Evolutionary conservation across 1,140 invertebrate genomes (phyloP).

Genomic region (Zeugodacus cucurbitae): DNA sequence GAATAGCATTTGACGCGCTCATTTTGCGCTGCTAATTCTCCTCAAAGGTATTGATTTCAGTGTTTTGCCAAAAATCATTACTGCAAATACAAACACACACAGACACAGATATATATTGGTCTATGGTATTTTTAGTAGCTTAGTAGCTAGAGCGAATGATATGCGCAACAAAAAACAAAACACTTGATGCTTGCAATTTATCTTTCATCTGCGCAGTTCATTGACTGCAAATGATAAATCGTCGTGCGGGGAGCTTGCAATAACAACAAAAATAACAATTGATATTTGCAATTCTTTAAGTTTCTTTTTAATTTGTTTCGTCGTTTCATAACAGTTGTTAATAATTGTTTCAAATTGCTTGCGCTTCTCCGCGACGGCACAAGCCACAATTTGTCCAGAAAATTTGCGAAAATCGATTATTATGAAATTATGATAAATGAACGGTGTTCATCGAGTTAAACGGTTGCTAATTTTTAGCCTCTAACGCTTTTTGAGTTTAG

Average conservation of each 20-base stretch:
- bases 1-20: not conserved
- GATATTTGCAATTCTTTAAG: not conserved
- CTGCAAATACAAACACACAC: not conserved
- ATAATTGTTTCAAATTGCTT: not conserved
- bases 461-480: not conserved
- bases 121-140: not conserved
- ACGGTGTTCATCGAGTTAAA: not conserved
- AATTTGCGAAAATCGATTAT: not conserved
- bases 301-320: not conserved
- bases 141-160: not conserved
- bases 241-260: not conserved
- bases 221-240: not conserved
- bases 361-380: not conserved
- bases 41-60: not conserved
- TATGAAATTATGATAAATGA: not conserved
- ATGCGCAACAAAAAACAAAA: not conserved
- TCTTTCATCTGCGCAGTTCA: not conserved
- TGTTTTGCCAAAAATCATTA: not conserved
- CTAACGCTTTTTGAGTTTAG: not conserved
- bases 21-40: not conserved
- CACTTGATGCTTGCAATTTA: not conserved
- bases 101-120: not conserved
- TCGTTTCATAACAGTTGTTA: not conserved
- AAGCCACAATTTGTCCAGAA: not conserved
- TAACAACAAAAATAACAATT: not conserved